These are phyloP conservation scores for Conus canariensis DNA, from an alignment of 2,888 invertebrate species.

Conservation along the genomic window DNA sequence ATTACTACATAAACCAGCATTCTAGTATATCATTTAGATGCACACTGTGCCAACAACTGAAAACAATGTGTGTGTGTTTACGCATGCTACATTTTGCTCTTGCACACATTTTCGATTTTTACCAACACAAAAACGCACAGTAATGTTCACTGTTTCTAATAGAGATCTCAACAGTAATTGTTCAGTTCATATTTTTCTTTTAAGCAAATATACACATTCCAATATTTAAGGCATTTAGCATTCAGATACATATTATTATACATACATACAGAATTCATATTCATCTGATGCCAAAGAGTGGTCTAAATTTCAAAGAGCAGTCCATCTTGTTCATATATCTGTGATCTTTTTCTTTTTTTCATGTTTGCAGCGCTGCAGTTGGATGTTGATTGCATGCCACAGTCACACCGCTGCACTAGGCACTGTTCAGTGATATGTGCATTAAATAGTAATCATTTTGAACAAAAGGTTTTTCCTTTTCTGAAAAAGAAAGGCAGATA, in stretches of 20 bases:
- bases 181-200: constrained; percentile 3
- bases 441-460: no score
- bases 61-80: no score
- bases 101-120: neutral
- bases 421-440: no score
- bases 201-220: constrained; percentile 32
- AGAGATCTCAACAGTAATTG: constrained; percentile 32
- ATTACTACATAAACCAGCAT: no score
- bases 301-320: neutral
- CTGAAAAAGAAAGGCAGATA: no score
- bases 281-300: no score
- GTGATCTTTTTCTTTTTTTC: no score
- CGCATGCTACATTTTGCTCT: neutral
- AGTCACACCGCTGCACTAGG: no score
- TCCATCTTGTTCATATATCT: neutral
- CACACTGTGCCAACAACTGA: no score
- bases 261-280: no score
- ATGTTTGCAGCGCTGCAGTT: neutral
- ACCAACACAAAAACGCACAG: neutral
- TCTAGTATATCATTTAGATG: no score
- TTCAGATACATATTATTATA: neutral
- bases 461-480: no score
- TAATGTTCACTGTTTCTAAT: constrained; percentile 21
- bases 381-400: neutral
- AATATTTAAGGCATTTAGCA: constrained; percentile 7